Conservation (phyloP, 2,113 vertebrate species). For the Anthoscopus minutus region DNA sequence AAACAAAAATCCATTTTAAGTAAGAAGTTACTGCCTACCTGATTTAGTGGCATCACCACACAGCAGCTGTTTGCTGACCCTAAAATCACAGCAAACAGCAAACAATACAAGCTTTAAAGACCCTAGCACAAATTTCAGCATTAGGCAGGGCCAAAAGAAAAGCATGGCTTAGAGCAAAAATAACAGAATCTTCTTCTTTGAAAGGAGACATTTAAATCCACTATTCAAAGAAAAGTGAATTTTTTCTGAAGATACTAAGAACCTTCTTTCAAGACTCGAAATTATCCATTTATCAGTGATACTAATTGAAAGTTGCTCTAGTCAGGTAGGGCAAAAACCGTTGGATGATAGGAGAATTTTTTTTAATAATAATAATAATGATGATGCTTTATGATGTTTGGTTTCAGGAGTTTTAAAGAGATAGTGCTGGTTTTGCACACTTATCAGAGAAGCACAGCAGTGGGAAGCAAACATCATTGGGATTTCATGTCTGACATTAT, state of each 20-base stretch:
- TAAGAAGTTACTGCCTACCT: background rate
- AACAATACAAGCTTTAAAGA: background rate
- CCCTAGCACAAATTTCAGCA: background rate
- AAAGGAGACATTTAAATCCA: background rate
- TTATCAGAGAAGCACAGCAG: background rate
- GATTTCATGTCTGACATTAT: background rate
- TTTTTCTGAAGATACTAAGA: background rate
- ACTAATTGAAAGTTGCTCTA: background rate
- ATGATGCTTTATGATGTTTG: background rate
- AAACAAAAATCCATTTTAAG: background rate
- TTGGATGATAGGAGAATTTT: background rate
- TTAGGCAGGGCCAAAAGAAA: background rate
- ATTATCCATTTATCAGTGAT: background rate
- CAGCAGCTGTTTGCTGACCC: background rate
- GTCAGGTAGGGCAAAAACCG: background rate
- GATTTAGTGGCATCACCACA: background rate
- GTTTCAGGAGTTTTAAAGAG: background rate
- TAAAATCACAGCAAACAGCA: background rate
- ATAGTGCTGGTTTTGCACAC: background rate
- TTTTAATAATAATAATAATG: background rate
- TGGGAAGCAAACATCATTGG: background rate
- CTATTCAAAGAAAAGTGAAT: background rate
- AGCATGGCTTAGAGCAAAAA: background rate
- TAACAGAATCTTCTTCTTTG: background rate
- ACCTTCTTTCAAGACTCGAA: background rate